Evolutionary conservation across 2,888 invertebrate genomes (phyloP), one percentile per base, ranked within the genome.

Genomic region (Pecten maximus): DNA sequence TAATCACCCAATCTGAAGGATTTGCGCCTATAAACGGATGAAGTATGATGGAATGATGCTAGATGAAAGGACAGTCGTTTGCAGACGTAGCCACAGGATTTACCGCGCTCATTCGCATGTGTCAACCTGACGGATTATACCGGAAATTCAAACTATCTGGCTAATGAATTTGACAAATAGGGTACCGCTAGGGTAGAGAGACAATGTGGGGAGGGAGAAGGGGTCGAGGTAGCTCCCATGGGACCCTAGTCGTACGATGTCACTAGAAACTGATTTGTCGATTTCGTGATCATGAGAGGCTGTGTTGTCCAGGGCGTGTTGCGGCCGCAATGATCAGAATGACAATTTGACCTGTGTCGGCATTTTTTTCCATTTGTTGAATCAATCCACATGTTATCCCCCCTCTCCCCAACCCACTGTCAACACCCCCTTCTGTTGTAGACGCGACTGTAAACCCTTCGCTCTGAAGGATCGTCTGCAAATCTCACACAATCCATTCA

Each of bases 1-100:
- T 74, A 74, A 74, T 74, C 74, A 74, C 74, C 74, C 74, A 74
- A 74, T 74, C 74, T 74, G 74, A 74, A 74, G 74, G 74, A 74
- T 74, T 74, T 74, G 74, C 74, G 74, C 74, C 74, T 74, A 74
- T 74, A 74, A 74, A 74, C 35, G 74, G 74, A 74, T 74, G 74
- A 74, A 74, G 74, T 74, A 74, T 74, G 74, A 74, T 74, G 74
- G 74, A 74, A 74, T 74, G 74, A 74, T 74, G 74, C 35, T 1
- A 35, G 74, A 74, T 74, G 74, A 74, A 74, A 74, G 74, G 74
- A 74, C 74, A 74, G 74, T 35, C 74, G 74, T 74, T 74, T 74
- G 28, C 74, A 74, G 74, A 74, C 74, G 74, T 74, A 74, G 74
- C 74, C 74, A 35, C 74, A 74, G 74, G 74, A 74, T 74, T 74